Percentiles rank a stretch among this genome's conserved stretches.
These are phyloP conservation scores for Rapana venosa DNA, from an alignment of 2,888 invertebrate species.

Conservation along the genomic window DNA sequence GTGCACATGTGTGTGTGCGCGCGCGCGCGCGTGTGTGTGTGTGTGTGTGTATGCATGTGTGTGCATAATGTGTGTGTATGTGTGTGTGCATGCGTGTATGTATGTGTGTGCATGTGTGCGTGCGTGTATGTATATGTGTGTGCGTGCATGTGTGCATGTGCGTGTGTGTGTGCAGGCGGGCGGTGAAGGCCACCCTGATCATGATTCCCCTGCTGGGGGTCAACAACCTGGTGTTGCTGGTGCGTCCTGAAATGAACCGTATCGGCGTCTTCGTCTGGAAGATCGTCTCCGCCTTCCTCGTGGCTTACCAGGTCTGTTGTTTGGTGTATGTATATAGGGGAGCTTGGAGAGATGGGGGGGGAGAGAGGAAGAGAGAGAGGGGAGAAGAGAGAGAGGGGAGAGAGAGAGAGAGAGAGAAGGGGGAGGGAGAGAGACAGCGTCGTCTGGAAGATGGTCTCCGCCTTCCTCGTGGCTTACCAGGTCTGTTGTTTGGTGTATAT, in stretches of 20 bases:
- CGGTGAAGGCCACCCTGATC: slow-evolving; percentile 89
- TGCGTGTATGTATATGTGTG: background rate
- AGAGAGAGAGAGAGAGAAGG: too few relatives aligned
- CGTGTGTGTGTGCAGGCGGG: slow-evolving; percentile 80
- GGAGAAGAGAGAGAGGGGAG: too few relatives aligned
- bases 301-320: slow-evolving; percentile 88
- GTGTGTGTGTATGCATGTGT: too few relatives aligned
- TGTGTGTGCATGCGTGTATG: too few relatives aligned
- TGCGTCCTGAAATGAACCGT: slow-evolving; percentile 84
- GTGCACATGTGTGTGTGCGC: too few relatives aligned
- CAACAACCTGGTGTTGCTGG: slow-evolving; percentile 92
- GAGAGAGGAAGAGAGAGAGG: too few relatives aligned
- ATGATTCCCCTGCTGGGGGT: slow-evolving; percentile 93
- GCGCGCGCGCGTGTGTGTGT: too few relatives aligned
- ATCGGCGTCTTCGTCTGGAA: slow-evolving; percentile 84
- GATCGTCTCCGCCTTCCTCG: slow-evolving; percentile 89
- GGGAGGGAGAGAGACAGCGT: slow-evolving; percentile 58
- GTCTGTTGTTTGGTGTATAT: slow-evolving; percentile 78
- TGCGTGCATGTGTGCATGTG: background rate
- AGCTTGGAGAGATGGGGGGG: too few relatives aligned
- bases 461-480: slow-evolving; percentile 91
- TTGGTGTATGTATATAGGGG: background rate
- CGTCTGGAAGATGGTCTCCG: slow-evolving; percentile 90
- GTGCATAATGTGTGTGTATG: too few relatives aligned
- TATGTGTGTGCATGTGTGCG: background rate